Evolutionary conservation across 2,797 vertebrate species (phyloP).

Genomic region (Phrynocephalus vlangalii): DNA sequence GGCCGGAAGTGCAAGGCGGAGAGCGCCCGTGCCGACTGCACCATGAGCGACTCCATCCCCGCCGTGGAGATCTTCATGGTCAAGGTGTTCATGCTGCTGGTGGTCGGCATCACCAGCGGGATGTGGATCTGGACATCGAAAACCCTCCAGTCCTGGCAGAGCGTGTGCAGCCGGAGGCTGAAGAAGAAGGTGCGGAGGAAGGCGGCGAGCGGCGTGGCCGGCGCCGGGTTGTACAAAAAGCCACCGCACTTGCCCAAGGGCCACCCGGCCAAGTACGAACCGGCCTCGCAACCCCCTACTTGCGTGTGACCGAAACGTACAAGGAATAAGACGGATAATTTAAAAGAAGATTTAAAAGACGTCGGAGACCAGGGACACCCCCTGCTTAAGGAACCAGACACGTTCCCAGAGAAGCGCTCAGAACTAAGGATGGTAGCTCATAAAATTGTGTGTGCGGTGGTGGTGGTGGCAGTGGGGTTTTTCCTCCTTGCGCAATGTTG

Average conservation of each 20-base stretch:
- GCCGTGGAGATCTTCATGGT: slow-evolving; percentile 98
- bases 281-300: slow-evolving; percentile 86
- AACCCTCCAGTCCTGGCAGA: slow-evolving; percentile 97
- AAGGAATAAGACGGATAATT: too few species aligned
- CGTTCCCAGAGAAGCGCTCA: slow-evolving; percentile 40
- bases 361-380: too few species aligned
- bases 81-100: slow-evolving; percentile 96
- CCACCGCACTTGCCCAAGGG: slow-evolving; percentile 90
- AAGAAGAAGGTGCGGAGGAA: slow-evolving; percentile 90
- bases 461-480: not conserved
- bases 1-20: slow-evolving; percentile 85
- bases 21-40: slow-evolving; percentile 85
- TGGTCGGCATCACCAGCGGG: slow-evolving; percentile 97
- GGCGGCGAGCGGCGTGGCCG: slow-evolving; percentile 89
- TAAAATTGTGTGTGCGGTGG: slow-evolving; percentile 21
- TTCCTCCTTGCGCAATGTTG: not conserved
- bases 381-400: slow-evolving; percentile 43
- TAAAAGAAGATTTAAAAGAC: too few species aligned
- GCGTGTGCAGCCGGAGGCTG: slow-evolving; percentile 90
- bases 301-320: slow-evolving; percentile 84
- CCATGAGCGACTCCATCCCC: slow-evolving; percentile 91
- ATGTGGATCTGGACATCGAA: slow-evolving; percentile 99
- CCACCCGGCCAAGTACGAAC: slow-evolving; percentile 89
- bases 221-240: slow-evolving; percentile 90
- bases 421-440: slow-evolving; percentile 26